phyloP scores from a whole-genome alignment of 2,797 vertebrate genomes.

The Neosilurus hyrtlii region DNA sequence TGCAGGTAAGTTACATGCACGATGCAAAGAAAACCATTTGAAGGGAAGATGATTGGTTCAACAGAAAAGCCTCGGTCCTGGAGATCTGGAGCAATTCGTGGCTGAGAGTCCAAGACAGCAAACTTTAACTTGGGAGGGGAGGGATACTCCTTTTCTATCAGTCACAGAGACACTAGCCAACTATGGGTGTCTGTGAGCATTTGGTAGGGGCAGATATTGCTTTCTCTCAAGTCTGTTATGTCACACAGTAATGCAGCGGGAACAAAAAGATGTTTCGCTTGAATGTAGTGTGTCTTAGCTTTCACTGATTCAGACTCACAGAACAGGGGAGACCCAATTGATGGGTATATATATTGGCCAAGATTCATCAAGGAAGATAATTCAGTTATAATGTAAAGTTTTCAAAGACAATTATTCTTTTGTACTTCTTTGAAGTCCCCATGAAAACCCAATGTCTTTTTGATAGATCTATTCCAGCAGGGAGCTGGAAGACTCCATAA shows the following conservation, averaged over 20 bases:
- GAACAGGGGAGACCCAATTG: not conserved
- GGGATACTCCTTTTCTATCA: too few relatives aligned
- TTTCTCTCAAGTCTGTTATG: too few relatives aligned
- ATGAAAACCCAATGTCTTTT: not conserved
- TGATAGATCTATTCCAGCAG: conserved; percentile 91
- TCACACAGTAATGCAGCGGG: too few relatives aligned
- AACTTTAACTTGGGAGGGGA: too few relatives aligned
- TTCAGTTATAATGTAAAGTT: not conserved
- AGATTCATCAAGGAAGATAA: not conserved
- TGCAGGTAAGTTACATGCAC: conserved; percentile 75
- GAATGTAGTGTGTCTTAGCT: not conserved
- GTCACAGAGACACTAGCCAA: too few relatives aligned
- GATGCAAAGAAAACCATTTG: not conserved
- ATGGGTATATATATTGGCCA: not conserved
- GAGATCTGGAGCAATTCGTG: not conserved
- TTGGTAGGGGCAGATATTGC: too few relatives aligned
- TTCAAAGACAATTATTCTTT: not conserved
- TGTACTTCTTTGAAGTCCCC: not conserved
- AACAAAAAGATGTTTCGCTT: not conserved
- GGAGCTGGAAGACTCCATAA: conserved; percentile 91
- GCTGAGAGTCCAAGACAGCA: too few relatives aligned
- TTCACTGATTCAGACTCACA: not conserved
- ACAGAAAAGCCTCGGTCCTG: not conserved
- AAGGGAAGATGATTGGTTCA: not conserved
- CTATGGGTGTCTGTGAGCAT: too few relatives aligned